phyloP scores from a whole-genome alignment of 53 echinoderm and acorn worm genomes.

The Apostichopus leukothele region DNA sequence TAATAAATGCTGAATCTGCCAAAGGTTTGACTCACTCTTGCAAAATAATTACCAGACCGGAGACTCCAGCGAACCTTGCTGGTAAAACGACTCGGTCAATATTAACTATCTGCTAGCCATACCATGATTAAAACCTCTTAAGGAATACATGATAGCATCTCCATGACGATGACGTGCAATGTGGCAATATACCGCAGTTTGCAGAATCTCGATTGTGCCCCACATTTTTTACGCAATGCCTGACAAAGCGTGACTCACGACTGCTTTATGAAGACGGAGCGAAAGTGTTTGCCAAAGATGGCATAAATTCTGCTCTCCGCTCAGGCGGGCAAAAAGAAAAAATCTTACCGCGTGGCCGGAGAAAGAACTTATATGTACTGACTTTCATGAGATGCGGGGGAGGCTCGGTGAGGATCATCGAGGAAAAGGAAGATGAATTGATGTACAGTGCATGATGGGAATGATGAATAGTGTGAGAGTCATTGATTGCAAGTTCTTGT shows the following conservation, averaged over 20 bases:
- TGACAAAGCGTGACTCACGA: conserved; percentile 25
- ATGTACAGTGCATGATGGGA: not conserved
- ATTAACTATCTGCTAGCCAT: not conserved
- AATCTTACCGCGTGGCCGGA: not conserved
- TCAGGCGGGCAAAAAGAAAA: not conserved
- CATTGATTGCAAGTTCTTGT: not conserved
- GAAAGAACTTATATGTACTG: not conserved
- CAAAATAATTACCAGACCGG: no score
- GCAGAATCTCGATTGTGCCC: conserved; percentile 1
- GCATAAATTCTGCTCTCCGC: not conserved
- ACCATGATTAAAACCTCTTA: not conserved
- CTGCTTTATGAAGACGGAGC: not conserved
- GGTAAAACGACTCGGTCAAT: not conserved
- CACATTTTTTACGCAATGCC: conserved; percentile 16
- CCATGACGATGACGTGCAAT: not conserved
- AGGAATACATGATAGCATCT: not conserved
- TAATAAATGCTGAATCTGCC: no score
- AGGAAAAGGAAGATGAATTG: not conserved
- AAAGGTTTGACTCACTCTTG: no score
- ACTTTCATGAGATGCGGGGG: not conserved
- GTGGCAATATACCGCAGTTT: not conserved
- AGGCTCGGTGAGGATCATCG: not conserved
- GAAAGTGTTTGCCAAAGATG: not conserved
- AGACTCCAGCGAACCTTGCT: not conserved
- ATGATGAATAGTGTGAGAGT: not conserved